Base-by-base conservation (phyloP, 2,888 invertebrate genomes). In the Furcula furcula region DNA sequence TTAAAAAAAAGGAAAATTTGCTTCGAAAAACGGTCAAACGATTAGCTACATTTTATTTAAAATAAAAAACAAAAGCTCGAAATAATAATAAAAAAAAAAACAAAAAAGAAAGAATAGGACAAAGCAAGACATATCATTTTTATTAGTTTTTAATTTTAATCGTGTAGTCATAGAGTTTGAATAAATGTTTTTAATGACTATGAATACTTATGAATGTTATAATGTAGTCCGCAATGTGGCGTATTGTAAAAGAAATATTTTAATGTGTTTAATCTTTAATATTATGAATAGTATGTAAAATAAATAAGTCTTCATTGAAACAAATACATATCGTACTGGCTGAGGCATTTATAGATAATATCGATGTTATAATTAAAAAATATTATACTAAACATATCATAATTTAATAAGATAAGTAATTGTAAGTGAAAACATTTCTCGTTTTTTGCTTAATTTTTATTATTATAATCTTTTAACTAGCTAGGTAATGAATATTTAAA, bases 241-340 rank as follows among this genome's bases (percentile, higher is more conserved):
- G 20, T 65, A 52, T 66, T 52, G 65, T 50, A 58, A 63, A 64
- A 36, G 34, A 34, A 44, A 40, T 53, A 65, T 72, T 65, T 74
- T 58, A 73, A 73, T 63, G 65, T 75, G 66, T 80, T 74, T 82
- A 73, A 76, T 72, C 72, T 69, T 68, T 76, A 70, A 72, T 59
- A 60, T 65, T 70, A 71, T 56, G 63, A 69, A 62, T 56, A 58
- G 52, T 67, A 71, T 46, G 36, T 60, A 58, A 38, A 34, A 36
- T 56, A 73, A 61, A 52, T 83, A 84, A 82, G 78, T 80, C 72
- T 81, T 80, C 56, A 71, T 76, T 76, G 77, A 86, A 87, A 87
- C 82, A 51, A 72, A 81, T 77, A 89, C 84, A 89, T 87, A 88
- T 88, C 85, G 55, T 67, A 66, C 81, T 88, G 89, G 88, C 88